A percentile compares a stretch with the other conserved stretches of the same genome.
These are phyloP conservation scores for Barnardius zonarius DNA, from an alignment of 2,113 vertebrate species.

Conservation along the genomic window DNA sequence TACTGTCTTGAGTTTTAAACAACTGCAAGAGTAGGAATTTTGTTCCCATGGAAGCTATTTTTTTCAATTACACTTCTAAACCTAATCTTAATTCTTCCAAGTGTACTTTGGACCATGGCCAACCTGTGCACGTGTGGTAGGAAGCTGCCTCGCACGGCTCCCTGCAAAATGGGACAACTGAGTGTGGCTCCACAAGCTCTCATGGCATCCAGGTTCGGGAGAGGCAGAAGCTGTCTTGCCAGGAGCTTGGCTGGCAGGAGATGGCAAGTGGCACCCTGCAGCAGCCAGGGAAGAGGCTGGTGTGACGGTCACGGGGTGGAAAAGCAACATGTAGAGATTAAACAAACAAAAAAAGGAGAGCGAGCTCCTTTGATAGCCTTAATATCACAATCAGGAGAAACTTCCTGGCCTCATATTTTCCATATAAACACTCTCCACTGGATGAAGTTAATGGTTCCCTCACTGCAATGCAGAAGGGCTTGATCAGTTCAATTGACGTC, in stretches of 20 bases:
- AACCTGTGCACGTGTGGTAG: constrained; percentile 1
- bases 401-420: constrained; percentile 81
- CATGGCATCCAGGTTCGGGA: not conserved
- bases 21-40: not conserved
- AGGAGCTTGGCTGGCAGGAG: not conserved
- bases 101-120: constrained; percentile 33
- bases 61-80: constrained; percentile 4
- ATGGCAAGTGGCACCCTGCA: not conserved
- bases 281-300: not conserved
- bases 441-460: constrained; percentile 71
- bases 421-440: constrained; percentile 74
- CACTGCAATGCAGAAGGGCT: constrained; percentile 62
- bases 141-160: not conserved
- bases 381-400: constrained; percentile 73
- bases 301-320: not conserved
- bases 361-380: constrained; percentile 65
- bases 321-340: not conserved
- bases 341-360: not conserved
- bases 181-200: not conserved
- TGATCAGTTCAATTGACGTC: constrained; percentile 77
- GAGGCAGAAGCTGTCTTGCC: not conserved
- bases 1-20: not conserved
- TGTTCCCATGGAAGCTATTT: constrained; percentile 24
- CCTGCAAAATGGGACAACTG: not conserved
- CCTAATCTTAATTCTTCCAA: constrained; percentile 28